phyloP scores from a whole-genome alignment of 2,888 invertebrate genomes.

The Protodeltote pygarga region DNA sequence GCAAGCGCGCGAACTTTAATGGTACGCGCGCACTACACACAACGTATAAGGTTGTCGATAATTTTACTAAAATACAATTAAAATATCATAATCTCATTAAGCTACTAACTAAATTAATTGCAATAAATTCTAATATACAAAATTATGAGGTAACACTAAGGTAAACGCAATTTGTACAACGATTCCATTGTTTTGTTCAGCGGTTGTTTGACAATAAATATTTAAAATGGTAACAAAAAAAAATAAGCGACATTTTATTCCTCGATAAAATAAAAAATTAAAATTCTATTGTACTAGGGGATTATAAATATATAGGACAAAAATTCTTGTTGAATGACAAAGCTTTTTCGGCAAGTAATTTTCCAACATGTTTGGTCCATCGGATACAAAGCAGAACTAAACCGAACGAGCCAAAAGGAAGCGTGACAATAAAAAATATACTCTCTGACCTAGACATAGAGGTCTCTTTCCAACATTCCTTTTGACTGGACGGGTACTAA shows the following conservation, averaged over 20 bases:
- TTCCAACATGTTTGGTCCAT: conserved; percentile 20
- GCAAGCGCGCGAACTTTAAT: neutral
- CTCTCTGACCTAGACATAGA: conserved; percentile 31
- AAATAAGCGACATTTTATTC: neutral
- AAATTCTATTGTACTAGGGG: conserved; percentile 8
- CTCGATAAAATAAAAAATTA: conserved; percentile 5
- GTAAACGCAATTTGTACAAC: conserved; percentile 71
- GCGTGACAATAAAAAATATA: conserved; percentile 37
- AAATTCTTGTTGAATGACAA: conserved; percentile 5
- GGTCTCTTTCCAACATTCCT: conserved; percentile 47
- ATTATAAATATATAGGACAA: neutral
- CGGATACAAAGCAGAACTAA: conserved; percentile 27
- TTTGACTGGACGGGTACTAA: conserved; percentile 71
- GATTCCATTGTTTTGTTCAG: conserved; percentile 56
- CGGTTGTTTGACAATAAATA: conserved; percentile 36
- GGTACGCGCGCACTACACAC: neutral
- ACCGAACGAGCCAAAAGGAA: conserved; percentile 57
- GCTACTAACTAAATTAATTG: conserved; percentile 39
- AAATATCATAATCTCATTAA: conserved; percentile 42
- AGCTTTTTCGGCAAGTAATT: conserved; percentile 4
- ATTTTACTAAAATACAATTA: conserved; percentile 34
- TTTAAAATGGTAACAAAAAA: conserved; percentile 42
- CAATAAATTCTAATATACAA: conserved; percentile 50
- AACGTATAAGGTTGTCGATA: conserved; percentile 48
- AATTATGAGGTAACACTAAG: conserved; percentile 62